Percentiles rank a stretch among this genome's conserved stretches.
Evolutionary conservation across 2,888 invertebrate genomes (phyloP).

Genomic region (Volucella bombylans): DNA sequence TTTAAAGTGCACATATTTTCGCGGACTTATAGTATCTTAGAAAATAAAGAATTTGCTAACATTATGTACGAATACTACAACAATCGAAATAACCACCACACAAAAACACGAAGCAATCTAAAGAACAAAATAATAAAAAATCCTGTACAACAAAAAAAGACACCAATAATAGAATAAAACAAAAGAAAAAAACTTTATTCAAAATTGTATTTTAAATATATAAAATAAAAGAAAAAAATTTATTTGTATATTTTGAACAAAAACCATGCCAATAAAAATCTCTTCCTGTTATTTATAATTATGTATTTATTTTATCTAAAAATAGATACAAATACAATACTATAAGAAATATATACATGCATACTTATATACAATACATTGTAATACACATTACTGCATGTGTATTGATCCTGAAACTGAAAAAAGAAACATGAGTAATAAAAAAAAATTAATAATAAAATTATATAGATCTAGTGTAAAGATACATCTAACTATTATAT

Average conservation of each 20-base stretch:
- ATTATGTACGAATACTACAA: constrained; percentile 31
- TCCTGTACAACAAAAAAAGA: constrained; percentile 42
- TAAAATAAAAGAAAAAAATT: constrained; percentile 39
- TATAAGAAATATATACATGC: constrained; percentile 54
- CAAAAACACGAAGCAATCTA: constrained; percentile 51
- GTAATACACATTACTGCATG: constrained; percentile 53
- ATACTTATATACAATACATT: constrained; percentile 62
- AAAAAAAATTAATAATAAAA: constrained; percentile 20
- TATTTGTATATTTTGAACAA: constrained; percentile 42
- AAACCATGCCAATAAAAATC: constrained; percentile 58
- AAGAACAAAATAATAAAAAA: constrained; percentile 9
- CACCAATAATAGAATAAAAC: constrained; percentile 41
- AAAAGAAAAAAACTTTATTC: constrained; percentile 2
- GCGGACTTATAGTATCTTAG: constrained; percentile 1
- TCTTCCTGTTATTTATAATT: constrained; percentile 71
- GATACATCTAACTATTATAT: constrained; percentile 62
- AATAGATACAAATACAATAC: constrained; percentile 17
- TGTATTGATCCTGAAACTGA: constrained; percentile 65
- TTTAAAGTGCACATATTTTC: no score
- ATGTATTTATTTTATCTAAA: constrained; percentile 43
- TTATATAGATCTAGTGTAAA: constrained; percentile 49
- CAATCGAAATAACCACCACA: constrained; percentile 69
- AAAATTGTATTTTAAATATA: constrained; percentile 39
- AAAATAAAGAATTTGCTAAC: neutral
- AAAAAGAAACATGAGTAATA: neutral